Percentiles rank a stretch among this genome's conserved stretches.
Evolutionary conservation across 2,797 vertebrate genomes (phyloP).

Genomic region (Nothura maculosa): DNA sequence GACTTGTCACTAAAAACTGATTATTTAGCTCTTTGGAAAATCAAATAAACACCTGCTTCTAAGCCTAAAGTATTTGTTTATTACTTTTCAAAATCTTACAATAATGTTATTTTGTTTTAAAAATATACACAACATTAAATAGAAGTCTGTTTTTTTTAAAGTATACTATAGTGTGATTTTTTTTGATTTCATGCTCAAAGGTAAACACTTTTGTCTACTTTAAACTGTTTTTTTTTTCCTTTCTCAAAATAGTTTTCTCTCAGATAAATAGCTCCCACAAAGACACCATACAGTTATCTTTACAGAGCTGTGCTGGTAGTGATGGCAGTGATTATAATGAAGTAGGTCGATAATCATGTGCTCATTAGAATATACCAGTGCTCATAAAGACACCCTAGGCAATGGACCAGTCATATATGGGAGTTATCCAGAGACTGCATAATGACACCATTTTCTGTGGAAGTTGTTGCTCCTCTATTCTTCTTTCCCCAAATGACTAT

Average conservation of each 20-base stretch:
- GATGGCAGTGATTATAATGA: neutral
- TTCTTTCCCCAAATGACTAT: neutral
- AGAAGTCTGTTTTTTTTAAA: neutral
- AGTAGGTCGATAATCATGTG: neutral
- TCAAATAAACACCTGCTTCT: neutral
- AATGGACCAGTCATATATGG: neutral
- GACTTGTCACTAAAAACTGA: neutral
- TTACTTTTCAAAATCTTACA: neutral
- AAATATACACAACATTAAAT: neutral
- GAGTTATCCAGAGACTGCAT: neutral
- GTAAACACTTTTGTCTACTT: neutral
- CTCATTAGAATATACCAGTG: neutral
- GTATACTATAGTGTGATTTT: accelerated
- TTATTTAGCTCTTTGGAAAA: neutral
- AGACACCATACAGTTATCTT: neutral
- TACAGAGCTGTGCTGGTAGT: neutral
- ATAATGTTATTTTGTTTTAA: neutral
- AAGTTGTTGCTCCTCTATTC: neutral
- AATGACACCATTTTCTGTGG: neutral
- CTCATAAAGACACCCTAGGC: neutral
- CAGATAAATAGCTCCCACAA: neutral
- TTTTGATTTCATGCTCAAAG: neutral
- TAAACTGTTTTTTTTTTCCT: neutral
- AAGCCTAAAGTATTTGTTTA: neutral
- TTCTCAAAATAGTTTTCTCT: neutral